Percentiles rank a stretch among this genome's conserved stretches.
These are phyloP conservation scores for Agonum fuliginosum DNA, from an alignment of 2,888 invertebrate genomes.

Conservation along the genomic window DNA sequence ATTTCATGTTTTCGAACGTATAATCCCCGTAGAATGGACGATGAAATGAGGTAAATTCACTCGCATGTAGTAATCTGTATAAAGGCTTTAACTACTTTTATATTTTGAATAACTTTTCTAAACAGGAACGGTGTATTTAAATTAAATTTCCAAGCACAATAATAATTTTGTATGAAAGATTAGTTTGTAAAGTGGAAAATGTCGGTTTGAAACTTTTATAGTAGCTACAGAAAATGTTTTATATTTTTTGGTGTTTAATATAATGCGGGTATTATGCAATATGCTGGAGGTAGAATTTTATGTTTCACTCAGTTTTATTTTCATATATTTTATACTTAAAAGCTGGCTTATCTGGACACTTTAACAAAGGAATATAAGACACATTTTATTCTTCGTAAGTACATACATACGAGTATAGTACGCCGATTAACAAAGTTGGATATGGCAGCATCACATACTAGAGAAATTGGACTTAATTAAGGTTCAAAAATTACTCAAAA, in stretches of 20 bases:
- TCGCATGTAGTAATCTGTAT: too few relatives aligned
- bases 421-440: too few relatives aligned
- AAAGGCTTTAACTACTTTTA: conserved; percentile 6
- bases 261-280: neutral
- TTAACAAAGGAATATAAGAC: too few relatives aligned
- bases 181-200: neutral
- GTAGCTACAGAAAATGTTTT: neutral
- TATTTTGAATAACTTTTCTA: conserved; percentile 8
- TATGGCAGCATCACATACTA: too few relatives aligned
- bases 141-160: neutral
- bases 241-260: neutral
- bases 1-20: conserved; percentile 2
- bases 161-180: neutral
- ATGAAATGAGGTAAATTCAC: neutral
- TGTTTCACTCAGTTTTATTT: neutral
- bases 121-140: neutral
- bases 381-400: too few relatives aligned
- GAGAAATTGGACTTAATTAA: too few relatives aligned
- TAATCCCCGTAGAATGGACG: conserved; percentile 16
- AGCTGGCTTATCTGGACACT: too few relatives aligned
- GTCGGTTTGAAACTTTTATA: neutral
- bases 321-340: too few relatives aligned
- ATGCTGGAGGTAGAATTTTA: neutral
- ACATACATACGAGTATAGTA: too few relatives aligned
- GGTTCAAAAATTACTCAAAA: too few relatives aligned